A percentile compares a stretch with the other conserved stretches of the same genome.
These are phyloP conservation scores for Physella acuta DNA, from an alignment of 1,140 invertebrate genomes.

Conservation along the genomic window DNA sequence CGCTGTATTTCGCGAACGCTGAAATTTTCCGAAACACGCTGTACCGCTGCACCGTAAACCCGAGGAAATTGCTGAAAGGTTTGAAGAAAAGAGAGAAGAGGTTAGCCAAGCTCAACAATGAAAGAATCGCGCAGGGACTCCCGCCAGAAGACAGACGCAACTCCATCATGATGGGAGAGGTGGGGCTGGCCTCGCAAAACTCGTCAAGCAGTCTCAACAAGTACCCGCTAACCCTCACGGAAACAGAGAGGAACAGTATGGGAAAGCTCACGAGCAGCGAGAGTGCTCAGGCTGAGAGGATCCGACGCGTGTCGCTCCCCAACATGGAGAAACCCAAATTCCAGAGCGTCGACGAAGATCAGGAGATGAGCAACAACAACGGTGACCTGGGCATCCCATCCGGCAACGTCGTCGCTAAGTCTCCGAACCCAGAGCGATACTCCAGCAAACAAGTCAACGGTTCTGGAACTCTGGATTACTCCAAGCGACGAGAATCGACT, in stretches of 20 bases:
- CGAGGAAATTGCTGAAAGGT: constrained; percentile 47
- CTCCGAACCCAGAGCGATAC: constrained; percentile 10
- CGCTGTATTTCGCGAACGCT: constrained; percentile 63
- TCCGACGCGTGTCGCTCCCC: constrained; percentile 27
- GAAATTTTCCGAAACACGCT: constrained; percentile 58
- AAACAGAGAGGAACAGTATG: constrained; percentile 1
- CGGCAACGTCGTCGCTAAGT: background rate
- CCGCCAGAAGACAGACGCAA: constrained; percentile 24
- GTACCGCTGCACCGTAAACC: constrained; percentile 47
- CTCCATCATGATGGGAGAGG: constrained; percentile 27
- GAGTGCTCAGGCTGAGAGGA: constrained; percentile 1
- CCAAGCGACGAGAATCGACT: constrained; percentile 28
- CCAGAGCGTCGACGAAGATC: constrained; percentile 28
- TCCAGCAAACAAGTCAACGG: constrained; percentile 3
- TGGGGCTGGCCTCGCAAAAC: constrained; percentile 7
- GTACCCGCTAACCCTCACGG: background rate
- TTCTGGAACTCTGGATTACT: constrained; percentile 17
- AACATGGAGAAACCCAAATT: constrained; percentile 37
- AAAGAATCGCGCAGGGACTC: constrained; percentile 24
- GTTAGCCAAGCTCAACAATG: constrained; percentile 27
- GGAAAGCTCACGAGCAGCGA: background rate
- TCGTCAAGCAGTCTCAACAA: constrained; percentile 10
- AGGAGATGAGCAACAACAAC: background rate
- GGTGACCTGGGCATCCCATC: background rate
- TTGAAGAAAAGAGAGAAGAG: constrained; percentile 46